A percentile compares a stretch with the other conserved stretches of the same genome.
These are phyloP conservation scores for Axea sp. DNA, from an alignment of 2,888 invertebrate genomes.

Conservation along the genomic window DNA sequence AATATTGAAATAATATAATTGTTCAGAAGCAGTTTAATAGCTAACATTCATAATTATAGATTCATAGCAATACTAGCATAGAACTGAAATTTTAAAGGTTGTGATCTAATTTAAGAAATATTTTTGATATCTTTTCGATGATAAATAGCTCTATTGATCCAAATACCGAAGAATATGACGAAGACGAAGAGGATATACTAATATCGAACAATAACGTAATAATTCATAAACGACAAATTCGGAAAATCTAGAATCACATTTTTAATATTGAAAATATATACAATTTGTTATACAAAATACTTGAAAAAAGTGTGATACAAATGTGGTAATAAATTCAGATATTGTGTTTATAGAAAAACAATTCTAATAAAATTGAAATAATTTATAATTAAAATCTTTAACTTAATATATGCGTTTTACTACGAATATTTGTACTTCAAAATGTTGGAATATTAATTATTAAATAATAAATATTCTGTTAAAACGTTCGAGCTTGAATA, in stretches of 20 bases:
- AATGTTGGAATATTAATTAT: too few relatives aligned
- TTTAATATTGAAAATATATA: too few relatives aligned
- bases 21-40: neutral
- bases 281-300: slow-evolving; percentile 5
- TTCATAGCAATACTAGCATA: slow-evolving; percentile 19
- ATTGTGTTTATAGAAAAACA: too few relatives aligned
- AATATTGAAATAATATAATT: neutral
- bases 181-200: slow-evolving; percentile 55
- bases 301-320: too few relatives aligned
- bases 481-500: too few relatives aligned
- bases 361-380: too few relatives aligned
- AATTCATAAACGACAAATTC: slow-evolving; percentile 49
- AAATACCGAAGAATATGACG: slow-evolving; percentile 46
- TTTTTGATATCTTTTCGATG: slow-evolving; percentile 49
- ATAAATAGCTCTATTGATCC: slow-evolving; percentile 53
- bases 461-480: too few relatives aligned
- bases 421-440: too few relatives aligned
- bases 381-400: too few relatives aligned
- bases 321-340: too few relatives aligned
- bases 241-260: slow-evolving; percentile 20
- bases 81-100: too few relatives aligned
- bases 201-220: slow-evolving; percentile 56
- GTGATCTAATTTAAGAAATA: slow-evolving; percentile 45
- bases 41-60: slow-evolving; percentile 29
- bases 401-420: too few relatives aligned